Conservation (phyloP, 2,113 vertebrate species). For the Catharus fuscescens region DNA sequence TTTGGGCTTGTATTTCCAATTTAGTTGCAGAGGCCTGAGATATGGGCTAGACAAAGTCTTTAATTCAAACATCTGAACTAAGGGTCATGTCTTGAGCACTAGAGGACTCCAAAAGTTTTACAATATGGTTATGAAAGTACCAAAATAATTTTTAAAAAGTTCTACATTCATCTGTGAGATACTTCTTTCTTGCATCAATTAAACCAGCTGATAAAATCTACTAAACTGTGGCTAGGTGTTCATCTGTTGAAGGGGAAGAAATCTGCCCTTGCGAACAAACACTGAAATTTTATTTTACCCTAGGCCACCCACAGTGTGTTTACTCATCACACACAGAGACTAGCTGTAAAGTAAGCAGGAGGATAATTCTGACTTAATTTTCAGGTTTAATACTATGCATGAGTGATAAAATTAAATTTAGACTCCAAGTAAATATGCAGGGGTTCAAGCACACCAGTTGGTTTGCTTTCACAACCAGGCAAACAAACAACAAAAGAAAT, state of each 20-base stretch:
- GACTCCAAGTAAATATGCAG: not conserved
- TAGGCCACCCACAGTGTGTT: constrained; percentile 58
- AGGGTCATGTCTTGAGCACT: not conserved
- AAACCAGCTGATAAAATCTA: constrained; percentile 2
- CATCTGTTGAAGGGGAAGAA: constrained; percentile 34
- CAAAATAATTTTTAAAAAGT: not conserved
- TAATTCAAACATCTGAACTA: not conserved
- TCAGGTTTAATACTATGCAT: not conserved
- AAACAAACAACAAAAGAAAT: constrained; percentile 7
- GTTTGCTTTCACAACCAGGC: not conserved
- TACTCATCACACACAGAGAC: constrained; percentile 46
- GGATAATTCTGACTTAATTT: constrained; percentile 41
- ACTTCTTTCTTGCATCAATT: not conserved
- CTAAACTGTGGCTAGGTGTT: not conserved
- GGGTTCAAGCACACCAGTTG: not conserved
- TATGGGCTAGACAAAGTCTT: not conserved
- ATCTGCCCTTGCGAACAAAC: not conserved
- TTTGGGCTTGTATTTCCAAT: not conserved
- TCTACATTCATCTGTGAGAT: not conserved
- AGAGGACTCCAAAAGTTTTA: not conserved
- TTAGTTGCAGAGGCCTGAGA: not conserved
- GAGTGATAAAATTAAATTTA: constrained; percentile 41
- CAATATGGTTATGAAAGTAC: not conserved
- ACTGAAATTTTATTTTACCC: constrained; percentile 56
- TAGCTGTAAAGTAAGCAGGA: constrained; percentile 45